phyloP scores from a whole-genome alignment of 2,888 invertebrate species.

The Aphrophora alni region DNA sequence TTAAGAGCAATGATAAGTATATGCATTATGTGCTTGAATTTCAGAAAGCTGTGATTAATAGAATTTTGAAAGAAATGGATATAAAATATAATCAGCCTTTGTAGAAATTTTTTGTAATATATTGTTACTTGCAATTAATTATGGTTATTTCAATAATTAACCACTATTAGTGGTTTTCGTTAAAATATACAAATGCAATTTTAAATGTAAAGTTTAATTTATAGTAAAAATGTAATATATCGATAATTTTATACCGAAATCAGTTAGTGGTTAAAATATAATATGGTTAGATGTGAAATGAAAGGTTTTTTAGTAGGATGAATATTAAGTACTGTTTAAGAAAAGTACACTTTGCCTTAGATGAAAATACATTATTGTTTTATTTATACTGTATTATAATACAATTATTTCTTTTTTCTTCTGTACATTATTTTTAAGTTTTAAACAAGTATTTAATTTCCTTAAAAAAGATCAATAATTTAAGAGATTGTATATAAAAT shows the following conservation, averaged over 20 bases:
- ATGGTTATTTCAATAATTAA: neutral
- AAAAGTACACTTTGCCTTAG: neutral
- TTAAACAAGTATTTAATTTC: neutral
- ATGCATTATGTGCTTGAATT: neutral
- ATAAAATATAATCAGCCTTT: neutral
- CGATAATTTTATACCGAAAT: neutral
- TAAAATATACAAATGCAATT: neutral
- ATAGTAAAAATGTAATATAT: neutral
- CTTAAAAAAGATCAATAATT: too few relatives aligned
- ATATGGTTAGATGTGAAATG: neutral
- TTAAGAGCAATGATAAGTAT: neutral
- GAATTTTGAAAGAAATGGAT: neutral
- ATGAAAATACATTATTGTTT: neutral
- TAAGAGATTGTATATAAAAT: neutral
- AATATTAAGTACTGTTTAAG: neutral
- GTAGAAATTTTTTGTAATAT: neutral
- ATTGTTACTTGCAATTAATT: neutral
- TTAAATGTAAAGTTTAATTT: neutral
- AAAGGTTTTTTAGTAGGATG: neutral
- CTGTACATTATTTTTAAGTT: neutral
- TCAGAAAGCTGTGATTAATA: conserved; percentile 4
- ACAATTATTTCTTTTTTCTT: neutral
- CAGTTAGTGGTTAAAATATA: neutral
- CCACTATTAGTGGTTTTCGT: neutral
- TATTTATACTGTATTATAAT: neutral